Conservation (phyloP, 2,113 vertebrate genomes). For the Synodontis membranacea region DNA sequence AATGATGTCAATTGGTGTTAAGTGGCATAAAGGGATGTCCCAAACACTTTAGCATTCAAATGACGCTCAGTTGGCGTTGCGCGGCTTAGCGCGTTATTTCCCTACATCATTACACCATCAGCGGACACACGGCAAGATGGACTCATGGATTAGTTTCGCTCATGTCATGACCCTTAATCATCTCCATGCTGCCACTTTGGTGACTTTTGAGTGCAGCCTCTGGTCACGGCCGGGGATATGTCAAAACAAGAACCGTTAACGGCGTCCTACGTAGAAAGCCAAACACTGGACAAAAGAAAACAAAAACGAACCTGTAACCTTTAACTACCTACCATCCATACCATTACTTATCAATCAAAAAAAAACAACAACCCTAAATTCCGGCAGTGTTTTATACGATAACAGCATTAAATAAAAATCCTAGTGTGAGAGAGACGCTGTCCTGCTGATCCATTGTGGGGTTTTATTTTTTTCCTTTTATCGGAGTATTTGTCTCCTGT, state of each 20-base stretch:
- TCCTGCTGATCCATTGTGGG: background rate
- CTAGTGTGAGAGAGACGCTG: background rate
- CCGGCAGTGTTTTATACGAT: background rate
- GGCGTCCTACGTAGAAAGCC: no score
- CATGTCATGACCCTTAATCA: background rate
- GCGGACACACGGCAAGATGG: background rate
- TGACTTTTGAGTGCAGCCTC: background rate
- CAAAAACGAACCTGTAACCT: no score
- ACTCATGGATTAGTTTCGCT: background rate
- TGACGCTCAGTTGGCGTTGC: background rate
- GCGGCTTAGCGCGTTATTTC: background rate
- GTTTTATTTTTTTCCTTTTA: background rate
- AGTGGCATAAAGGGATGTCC: constrained; percentile 25
- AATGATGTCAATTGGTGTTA: constrained; percentile 28
- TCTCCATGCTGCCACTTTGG: background rate
- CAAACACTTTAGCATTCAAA: background rate
- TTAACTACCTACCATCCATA: background rate
- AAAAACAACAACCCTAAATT: background rate
- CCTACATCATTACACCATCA: background rate
- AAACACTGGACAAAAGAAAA: no score
- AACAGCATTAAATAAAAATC: background rate
- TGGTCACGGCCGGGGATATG: background rate
- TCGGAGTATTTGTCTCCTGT: constrained; percentile 12
- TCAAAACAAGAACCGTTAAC: background rate
- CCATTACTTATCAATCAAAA: background rate